Evolutionary conservation across 1,140 invertebrate genomes (phyloP).

Genomic region (Apis florea): DNA sequence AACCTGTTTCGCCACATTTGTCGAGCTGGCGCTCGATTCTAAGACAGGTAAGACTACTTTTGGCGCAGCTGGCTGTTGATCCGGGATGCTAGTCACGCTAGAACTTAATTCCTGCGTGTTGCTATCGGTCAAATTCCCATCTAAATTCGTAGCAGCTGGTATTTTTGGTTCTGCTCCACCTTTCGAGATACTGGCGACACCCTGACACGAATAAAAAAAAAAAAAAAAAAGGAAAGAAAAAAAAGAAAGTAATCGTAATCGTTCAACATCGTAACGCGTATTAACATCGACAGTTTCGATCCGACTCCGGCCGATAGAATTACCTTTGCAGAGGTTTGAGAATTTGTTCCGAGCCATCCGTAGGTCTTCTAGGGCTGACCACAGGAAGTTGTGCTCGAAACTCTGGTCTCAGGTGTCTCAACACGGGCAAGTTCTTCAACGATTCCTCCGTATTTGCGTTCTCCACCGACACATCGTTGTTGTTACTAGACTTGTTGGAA

Average conservation of each 20-base stretch:
- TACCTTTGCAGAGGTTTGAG: conserved; percentile 76
- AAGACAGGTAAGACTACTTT: conserved; percentile 79
- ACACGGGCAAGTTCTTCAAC: conserved; percentile 84
- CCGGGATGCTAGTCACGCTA: conserved; percentile 72
- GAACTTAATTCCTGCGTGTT: conserved; percentile 43
- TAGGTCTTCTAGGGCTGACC: conserved; percentile 82
- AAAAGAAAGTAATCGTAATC: not conserved
- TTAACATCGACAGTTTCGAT: not conserved
- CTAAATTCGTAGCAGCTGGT: conserved; percentile 13
- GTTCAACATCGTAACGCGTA: not conserved
- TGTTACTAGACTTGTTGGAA: conserved; percentile 77
- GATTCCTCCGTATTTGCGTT: conserved; percentile 75
- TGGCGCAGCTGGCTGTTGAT: conserved; percentile 79
- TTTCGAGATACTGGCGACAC: conserved; percentile 49
- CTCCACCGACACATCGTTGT: conserved; percentile 74
- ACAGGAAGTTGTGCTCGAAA: conserved; percentile 91
- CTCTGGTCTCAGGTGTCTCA: conserved; percentile 90
- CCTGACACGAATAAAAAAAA: conserved; percentile 21
- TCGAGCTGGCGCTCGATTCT: conserved; percentile 69
- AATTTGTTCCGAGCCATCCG: conserved; percentile 77
- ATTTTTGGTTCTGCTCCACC: conserved; percentile 46
- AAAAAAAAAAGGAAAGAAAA: not conserved
- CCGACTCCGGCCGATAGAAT: not conserved
- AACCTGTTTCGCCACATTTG: conserved; percentile 66
- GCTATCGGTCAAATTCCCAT: conserved; percentile 31